Base-by-base conservation (phyloP, 2,113 vertebrate species). In the Ciconia maguari region DNA sequence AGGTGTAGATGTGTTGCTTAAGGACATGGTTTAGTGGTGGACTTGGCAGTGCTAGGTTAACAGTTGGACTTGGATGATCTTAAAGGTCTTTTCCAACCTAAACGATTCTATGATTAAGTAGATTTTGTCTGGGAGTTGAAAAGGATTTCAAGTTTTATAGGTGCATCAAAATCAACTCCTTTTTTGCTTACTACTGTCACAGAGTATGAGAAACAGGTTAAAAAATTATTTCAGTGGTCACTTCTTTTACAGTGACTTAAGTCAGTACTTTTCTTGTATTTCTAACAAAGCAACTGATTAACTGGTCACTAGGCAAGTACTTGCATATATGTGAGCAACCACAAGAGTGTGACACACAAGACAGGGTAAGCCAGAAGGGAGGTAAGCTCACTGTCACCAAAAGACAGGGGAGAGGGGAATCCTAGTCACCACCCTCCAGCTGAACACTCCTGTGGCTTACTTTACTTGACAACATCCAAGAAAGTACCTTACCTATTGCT, bases 321-420 rank as follows among this genome's bases (percentile, higher is more conserved):
- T 89, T 0, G 0, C 14, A 19, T 8, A 15, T 20, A 36, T 1
- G 16, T 32, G 16, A 82, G 30, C 84, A 68, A 38, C 13, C 32
- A 54, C 21, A 48, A 15, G 29, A 49, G 27, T 4, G 26, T 46
- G 90, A 61, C 27, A 41, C 64, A 46, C 11, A 62, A 65, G 34
- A 11, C 38, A 30, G 60, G 14, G 36, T 0, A 21, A 87, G 64
- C 29, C 42, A 42, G 41, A 82, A 74, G 65, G 57, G 25, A 96
- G 64, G 16, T 21, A 51, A 94, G 38, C 48, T 95, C 83, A 32
- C 11, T 81, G 77, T 20, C 64, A 83, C 36, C 77, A 62, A n/a
- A 84, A 54, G 55, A 48, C 55, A 74, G n/a, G 26, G 68, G 46
- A 78, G 72, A 68, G 17, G 48, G 71, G 7, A 86, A 83, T 46